Evolutionary conservation across 2,113 vertebrate species (phyloP).

Genomic region (Apistogramma diplotaenia): DNA sequence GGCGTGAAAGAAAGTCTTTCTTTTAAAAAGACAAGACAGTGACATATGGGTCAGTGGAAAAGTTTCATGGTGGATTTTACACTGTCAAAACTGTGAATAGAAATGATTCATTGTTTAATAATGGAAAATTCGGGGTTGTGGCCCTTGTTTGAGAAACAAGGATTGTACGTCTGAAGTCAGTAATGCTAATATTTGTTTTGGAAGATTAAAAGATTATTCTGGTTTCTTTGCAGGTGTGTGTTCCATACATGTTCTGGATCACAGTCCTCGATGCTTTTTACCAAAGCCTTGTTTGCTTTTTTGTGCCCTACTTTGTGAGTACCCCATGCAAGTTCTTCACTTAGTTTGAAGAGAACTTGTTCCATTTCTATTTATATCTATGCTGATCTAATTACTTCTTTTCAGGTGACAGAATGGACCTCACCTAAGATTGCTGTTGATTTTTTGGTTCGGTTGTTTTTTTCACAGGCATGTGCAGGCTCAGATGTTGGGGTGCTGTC

Average conservation of each 20-base stretch:
- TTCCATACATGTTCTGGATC: conserved; percentile 70
- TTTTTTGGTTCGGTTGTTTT: not conserved
- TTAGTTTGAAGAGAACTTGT: not conserved
- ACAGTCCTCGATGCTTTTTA: conserved; percentile 89
- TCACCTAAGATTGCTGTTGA: too few relatives aligned
- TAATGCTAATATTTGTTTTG: not conserved
- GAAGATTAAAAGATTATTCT: not conserved
- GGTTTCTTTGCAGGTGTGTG: conserved; percentile 68
- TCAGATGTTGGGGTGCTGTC: conserved; percentile 85
- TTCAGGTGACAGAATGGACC: too few relatives aligned
- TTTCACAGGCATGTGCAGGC: conserved; percentile 57
- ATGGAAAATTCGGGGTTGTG: not conserved
- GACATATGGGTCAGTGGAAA: too few relatives aligned
- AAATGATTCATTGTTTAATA: too few relatives aligned
- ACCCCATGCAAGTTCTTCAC: not conserved
- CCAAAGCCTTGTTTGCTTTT: conserved; percentile 93
- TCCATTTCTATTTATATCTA: not conserved
- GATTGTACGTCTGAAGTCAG: not conserved
- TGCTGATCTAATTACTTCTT: not conserved
- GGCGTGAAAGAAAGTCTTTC: too few relatives aligned
- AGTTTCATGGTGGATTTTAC: too few relatives aligned
- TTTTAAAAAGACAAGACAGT: too few relatives aligned
- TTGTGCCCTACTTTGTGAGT: conserved; percentile 92
- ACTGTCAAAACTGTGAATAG: too few relatives aligned
- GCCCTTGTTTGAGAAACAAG: not conserved